Base-by-base conservation (phyloP, 2,888 invertebrate genomes). In the Willowsia nigromaculata region DNA sequence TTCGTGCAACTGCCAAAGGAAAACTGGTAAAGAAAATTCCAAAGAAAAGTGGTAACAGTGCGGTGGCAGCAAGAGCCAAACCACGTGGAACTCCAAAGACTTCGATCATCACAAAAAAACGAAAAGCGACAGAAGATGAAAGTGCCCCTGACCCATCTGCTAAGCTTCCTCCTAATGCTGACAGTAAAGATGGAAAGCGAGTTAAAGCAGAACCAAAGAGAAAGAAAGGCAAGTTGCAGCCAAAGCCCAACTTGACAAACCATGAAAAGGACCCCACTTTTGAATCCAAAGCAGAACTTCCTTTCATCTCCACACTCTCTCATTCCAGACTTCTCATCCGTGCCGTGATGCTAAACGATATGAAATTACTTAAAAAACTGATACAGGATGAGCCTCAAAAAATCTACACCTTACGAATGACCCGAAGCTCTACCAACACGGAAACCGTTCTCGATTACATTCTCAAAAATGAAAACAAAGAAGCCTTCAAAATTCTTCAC, bases 311-410 rank as follows among this genome's bases (percentile, higher is more conserved):
- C 15, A 93, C 94, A 18, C 89, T 92, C 7, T 93, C 93, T 3
- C 93, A 94, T 85, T 94, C 94, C 15, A 94, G 94, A 88, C 93
- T 94, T 82, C 93, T 94, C n/a, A 94, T 94, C 88, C 92, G 94
- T 78, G 94, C 94, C 50, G 94, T 94, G n/a, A 88, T 93, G 15
- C 89, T 93, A 47, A 93, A 94, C 37, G 94, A 94, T 91, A 91
- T 93, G 85, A 93, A 93, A n/a, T 90, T 94, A 43, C 92, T 95
- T 37, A 93, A 94, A 90, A 93, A 93, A 7, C 92, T 94, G 53
- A 92, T 94, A 13, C 93, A 93, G 37, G 94, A 94, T 5, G 85
- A 88, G 7, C 30, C 71, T 83, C 93, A 92, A 11, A 93, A 93
- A 47, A 88, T 90, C 22, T 85, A 83, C 53, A 92, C 93, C 15